A percentile compares a stretch with the other conserved stretches of the same genome.
These are phyloP conservation scores for Brachypteracias leptosomus DNA, from an alignment of 2,113 vertebrate genomes.

Conservation along the genomic window DNA sequence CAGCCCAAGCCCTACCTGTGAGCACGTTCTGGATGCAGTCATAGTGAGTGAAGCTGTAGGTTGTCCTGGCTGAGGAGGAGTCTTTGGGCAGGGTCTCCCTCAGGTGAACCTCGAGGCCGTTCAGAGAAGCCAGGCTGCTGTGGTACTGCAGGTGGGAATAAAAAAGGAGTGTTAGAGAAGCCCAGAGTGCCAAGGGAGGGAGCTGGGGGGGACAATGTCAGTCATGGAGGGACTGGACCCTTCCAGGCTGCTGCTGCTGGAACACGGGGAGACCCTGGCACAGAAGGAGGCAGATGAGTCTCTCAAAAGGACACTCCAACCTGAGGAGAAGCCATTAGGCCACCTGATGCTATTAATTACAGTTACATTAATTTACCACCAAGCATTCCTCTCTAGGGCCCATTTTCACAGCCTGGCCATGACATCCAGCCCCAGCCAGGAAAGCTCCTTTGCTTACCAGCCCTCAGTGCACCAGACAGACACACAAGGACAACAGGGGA, in stretches of 20 bases:
- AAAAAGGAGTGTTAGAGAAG: background rate
- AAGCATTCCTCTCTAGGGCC: background rate
- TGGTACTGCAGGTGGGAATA: constrained; percentile 78
- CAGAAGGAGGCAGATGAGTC: background rate
- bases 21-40: constrained; percentile 88
- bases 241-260: background rate
- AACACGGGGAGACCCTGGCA: background rate
- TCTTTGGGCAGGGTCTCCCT: constrained; percentile 75
- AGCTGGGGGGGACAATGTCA: rapidly evolving
- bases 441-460: background rate
- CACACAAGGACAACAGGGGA: too few species aligned
- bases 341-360: background rate
- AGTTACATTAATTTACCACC: background rate
- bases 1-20: constrained; percentile 68
- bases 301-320: background rate
- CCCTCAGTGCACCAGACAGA: background rate
- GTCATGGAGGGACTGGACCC: rapidly evolving
- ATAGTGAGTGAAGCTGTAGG: constrained; percentile 86
- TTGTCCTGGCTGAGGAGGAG: background rate
- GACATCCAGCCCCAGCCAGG: background rate
- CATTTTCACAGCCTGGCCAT: background rate
- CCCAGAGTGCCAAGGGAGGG: too few species aligned
- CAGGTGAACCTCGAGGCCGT: constrained; percentile 94
- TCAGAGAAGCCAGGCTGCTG: constrained; percentile 93
- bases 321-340: background rate